Evolutionary conservation across 2,888 invertebrate species (phyloP).

Genomic region (Drymonia ruficornis): DNA sequence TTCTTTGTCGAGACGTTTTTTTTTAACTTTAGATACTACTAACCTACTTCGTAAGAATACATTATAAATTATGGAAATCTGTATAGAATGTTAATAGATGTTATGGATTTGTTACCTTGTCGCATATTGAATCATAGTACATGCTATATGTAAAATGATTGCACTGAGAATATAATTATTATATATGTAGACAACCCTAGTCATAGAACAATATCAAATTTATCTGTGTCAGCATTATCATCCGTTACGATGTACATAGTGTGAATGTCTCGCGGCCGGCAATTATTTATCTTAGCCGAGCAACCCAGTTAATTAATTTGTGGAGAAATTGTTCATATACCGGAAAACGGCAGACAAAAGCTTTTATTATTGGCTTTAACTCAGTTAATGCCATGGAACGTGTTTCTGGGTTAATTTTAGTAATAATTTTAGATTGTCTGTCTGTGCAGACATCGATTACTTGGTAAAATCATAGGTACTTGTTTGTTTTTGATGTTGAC

Average conservation of each 20-base stretch:
- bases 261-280: conserved; percentile 14
- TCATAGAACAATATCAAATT: background rate
- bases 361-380: conserved; percentile 8
- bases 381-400: conserved; percentile 15
- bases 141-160: no score
- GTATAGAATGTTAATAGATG: no score
- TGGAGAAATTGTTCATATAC: conserved; percentile 23
- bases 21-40: background rate
- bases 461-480: no score
- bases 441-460: background rate
- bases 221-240: conserved; percentile 10
- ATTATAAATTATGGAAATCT: no score
- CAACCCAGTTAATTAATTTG: conserved; percentile 29
- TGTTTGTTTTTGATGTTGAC: no score
- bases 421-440: background rate
- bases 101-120: no score
- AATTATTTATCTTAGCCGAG: conserved; percentile 34
- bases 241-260: conserved; percentile 35
- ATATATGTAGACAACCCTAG: no score
- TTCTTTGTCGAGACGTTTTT: background rate
- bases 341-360: conserved; percentile 1
- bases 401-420: conserved; percentile 1
- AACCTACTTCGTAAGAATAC: no score
- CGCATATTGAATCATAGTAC: no score
- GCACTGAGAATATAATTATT: no score